phyloP scores from a whole-genome alignment of 1,140 invertebrate genomes.

The Geopemphigus sp. region DNA sequence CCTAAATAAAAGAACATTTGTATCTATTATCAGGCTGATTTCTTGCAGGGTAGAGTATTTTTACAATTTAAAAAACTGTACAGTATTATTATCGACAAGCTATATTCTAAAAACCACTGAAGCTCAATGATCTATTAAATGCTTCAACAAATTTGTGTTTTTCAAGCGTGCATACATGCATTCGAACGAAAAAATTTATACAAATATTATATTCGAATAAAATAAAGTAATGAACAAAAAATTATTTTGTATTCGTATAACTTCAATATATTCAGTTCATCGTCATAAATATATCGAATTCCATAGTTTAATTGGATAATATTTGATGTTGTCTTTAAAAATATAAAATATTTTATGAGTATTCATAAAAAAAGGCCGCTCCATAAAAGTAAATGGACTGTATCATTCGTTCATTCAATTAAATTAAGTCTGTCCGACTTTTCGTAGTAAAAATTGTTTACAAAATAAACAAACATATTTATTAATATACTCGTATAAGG shows the following conservation, averaged over 20 bases:
- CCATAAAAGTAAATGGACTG: neutral
- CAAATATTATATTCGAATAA: neutral
- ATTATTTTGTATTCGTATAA: neutral
- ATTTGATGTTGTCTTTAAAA: neutral
- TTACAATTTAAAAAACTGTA: slow-evolving; percentile 17
- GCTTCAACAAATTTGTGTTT: neutral
- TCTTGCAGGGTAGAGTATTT: slow-evolving; percentile 42
- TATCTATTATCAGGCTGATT: slow-evolving; percentile 13
- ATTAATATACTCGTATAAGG: no score
- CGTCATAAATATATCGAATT: neutral
- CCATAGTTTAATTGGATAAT: neutral
- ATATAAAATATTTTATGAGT: neutral
- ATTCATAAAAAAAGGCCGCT: neutral
- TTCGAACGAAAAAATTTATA: neutral
- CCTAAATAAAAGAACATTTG: neutral
- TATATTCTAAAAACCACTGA: slow-evolving; percentile 6
- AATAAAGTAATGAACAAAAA: neutral
- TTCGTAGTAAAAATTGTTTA: no score
- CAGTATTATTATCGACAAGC: slow-evolving; percentile 17
- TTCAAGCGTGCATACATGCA: neutral
- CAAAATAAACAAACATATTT: no score
- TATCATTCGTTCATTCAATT: no score
- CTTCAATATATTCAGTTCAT: neutral
- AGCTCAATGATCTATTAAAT: slow-evolving; percentile 32
- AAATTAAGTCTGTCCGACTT: no score